Conservation (phyloP, 1,140 invertebrate species). For the Trachymyrmex septentrionalis region DNA sequence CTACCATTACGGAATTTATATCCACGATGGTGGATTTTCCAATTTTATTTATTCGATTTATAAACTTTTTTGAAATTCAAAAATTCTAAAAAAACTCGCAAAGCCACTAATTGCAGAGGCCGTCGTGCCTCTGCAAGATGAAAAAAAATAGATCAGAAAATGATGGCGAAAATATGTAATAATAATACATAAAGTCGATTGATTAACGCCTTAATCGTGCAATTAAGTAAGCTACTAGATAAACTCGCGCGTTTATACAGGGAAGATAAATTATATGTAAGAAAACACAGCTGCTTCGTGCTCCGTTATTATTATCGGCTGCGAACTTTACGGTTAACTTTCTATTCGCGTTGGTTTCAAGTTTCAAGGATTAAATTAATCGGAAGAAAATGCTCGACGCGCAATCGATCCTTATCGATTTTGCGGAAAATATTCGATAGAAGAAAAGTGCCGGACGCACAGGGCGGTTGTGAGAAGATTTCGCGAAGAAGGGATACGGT, state of each 20-base stretch:
- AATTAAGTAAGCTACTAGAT: slow-evolving; percentile 33
- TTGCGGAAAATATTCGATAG: neutral
- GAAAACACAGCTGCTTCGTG: neutral
- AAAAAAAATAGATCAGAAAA: neutral
- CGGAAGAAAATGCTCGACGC: neutral
- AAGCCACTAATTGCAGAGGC: neutral
- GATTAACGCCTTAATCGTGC: slow-evolving; percentile 20
- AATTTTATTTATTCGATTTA: slow-evolving; percentile 21
- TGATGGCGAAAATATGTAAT: neutral
- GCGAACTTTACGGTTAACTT: slow-evolving; percentile 22
- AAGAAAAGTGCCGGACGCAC: neutral
- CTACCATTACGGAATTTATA: slow-evolving; percentile 24
- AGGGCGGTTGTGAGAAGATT: neutral
- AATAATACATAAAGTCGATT: slow-evolving; percentile 19
- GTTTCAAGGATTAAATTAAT: slow-evolving; percentile 5
- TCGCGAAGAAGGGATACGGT: neutral
- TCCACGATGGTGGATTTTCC: slow-evolving; percentile 19
- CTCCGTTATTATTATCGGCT: neutral
- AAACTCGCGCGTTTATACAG: neutral
- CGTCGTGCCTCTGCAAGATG: too few relatives aligned
- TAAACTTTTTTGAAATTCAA: neutral
- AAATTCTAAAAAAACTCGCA: neutral
- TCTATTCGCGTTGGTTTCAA: neutral
- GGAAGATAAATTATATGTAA: slow-evolving; percentile 27
- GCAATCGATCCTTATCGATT: neutral